A percentile compares a stretch with the other conserved stretches of the same genome.
Conservation (phyloP, 1,140 invertebrate genomes). For the Wiebesia pumilae region DNA sequence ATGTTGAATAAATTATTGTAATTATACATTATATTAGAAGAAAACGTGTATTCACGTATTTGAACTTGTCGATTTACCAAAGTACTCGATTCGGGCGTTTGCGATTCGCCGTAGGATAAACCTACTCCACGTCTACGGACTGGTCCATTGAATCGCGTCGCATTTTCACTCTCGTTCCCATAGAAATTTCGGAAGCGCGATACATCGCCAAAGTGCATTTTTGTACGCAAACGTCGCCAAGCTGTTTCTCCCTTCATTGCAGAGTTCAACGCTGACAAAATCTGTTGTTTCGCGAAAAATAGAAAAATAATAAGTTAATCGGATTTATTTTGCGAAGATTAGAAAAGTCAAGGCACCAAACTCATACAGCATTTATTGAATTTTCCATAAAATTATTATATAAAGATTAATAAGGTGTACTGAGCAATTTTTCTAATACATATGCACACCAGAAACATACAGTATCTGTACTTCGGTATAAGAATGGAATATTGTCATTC, state of each 20-base stretch:
- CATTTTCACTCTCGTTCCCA: background rate
- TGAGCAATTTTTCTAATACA: no score
- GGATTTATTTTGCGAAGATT: no score
- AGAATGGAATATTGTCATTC: no score
- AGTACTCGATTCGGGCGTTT: background rate
- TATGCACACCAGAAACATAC: no score
- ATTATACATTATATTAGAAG: no score
- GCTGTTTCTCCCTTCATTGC: background rate
- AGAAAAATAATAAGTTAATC: background rate
- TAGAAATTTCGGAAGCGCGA: background rate
- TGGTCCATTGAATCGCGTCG: background rate
- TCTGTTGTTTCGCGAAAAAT: background rate
- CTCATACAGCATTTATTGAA: no score
- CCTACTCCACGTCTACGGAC: background rate
- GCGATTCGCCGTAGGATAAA: background rate
- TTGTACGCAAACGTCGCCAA: slow-evolving; percentile 18
- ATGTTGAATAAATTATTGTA: no score
- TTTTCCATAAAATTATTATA: no score
- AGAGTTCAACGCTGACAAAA: background rate
- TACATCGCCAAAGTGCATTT: background rate
- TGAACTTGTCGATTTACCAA: slow-evolving; percentile 5
- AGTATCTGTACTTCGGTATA: no score
- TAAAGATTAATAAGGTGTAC: no score
- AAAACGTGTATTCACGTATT: background rate
- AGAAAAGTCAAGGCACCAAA: no score